These are phyloP conservation scores for Phylloscopus whistleri DNA, from an alignment of 2,113 vertebrate species.

Conservation along the genomic window DNA sequence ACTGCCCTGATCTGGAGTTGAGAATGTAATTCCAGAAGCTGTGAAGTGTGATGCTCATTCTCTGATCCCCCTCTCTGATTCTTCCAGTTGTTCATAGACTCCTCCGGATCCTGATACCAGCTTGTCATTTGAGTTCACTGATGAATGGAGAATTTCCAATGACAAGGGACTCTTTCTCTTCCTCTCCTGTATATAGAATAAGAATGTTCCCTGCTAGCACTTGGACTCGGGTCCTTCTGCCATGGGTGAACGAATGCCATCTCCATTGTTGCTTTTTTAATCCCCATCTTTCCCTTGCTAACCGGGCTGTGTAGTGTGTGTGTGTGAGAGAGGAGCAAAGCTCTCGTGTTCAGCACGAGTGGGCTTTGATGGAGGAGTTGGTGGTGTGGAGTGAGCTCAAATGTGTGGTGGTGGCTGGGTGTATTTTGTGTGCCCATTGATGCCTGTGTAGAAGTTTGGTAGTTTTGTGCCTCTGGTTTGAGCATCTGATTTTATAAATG, in stretches of 20 bases:
- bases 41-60: constrained; percentile 41
- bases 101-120: constrained; percentile 27
- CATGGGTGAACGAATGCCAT: constrained; percentile 63
- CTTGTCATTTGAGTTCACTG: constrained; percentile 57
- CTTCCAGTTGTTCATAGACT: constrained; percentile 58
- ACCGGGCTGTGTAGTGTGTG: neutral
- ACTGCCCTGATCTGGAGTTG: constrained; percentile 48
- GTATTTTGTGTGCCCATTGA: neutral
- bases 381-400: neutral
- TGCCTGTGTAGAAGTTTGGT: neutral
- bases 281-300: constrained; percentile 32
- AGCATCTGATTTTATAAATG: neutral
- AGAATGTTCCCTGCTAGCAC: constrained; percentile 62
- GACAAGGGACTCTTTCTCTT: constrained; percentile 64
- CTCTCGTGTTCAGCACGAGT: neutral
- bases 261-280: constrained; percentile 62
- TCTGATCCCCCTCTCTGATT: constrained; percentile 47
- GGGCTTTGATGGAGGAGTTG: neutral
- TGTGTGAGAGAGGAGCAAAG: neutral
- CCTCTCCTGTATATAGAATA: constrained; percentile 74
- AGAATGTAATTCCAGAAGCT: constrained; percentile 33
- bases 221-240: constrained; percentile 50
- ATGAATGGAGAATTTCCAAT: constrained; percentile 56
- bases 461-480: neutral
- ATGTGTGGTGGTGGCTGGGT: neutral